Percentiles rank a stretch among this genome's conserved stretches.
phyloP scores from a whole-genome alignment of 2,113 vertebrate genomes.

The Syrmaticus mikado region DNA sequence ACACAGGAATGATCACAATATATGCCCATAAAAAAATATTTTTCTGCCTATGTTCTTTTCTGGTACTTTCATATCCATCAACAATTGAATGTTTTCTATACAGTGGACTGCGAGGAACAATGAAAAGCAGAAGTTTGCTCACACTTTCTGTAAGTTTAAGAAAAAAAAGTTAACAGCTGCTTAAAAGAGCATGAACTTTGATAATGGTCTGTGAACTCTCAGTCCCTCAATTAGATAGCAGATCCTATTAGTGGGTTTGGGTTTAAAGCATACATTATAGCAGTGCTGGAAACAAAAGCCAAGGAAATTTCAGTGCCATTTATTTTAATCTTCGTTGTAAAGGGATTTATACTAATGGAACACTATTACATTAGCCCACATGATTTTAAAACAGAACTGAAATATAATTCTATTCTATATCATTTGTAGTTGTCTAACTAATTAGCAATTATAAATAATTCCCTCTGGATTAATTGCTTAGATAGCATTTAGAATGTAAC shows the following conservation, averaged over 20 bases:
- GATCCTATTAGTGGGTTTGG: background rate
- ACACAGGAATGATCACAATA: background rate
- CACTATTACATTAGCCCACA: constrained; percentile 36
- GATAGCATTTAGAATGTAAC: constrained; percentile 55
- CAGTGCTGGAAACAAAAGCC: background rate
- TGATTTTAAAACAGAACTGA: constrained; percentile 39
- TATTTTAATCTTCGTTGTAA: constrained; percentile 59
- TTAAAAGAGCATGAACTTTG: background rate
- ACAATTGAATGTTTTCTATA: background rate
- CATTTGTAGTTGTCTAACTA: constrained; percentile 53
- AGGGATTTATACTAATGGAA: constrained; percentile 47
- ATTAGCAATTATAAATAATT: constrained; percentile 66
- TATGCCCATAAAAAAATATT: background rate
- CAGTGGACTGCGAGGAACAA: background rate
- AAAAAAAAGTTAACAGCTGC: background rate
- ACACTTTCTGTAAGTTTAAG: background rate
- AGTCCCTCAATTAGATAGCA: background rate
- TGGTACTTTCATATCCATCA: background rate
- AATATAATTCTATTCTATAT: constrained; percentile 32
- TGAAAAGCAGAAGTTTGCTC: background rate
- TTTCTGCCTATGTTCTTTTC: background rate
- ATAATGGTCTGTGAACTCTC: background rate
- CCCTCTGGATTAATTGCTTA: constrained; percentile 55
- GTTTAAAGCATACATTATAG: background rate
- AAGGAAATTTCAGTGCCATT: constrained; percentile 34